Evolutionary conservation across 2,797 vertebrate genomes (phyloP), one percentile per base, ranked within the genome.

Genomic region (Eidolon dupreanum): DNA sequence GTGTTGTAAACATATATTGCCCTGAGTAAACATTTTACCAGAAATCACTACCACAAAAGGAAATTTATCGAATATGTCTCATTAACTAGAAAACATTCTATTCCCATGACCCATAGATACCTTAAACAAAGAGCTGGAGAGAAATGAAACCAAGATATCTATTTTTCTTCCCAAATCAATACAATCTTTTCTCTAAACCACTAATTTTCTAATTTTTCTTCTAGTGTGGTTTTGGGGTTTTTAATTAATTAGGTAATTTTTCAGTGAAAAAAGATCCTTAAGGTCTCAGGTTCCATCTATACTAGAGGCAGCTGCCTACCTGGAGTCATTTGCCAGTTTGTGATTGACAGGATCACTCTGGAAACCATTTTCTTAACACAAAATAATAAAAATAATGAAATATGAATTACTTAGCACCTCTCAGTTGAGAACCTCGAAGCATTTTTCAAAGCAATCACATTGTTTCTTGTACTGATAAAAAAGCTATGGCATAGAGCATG

Each of bases 201-300:
- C 70, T 74, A 31, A 59, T 90, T 96, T 86, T 95, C 70, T 90
- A 94, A 63, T 84, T 94, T 94, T 94, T 92, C 70, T 96, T 82
- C 5, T 49, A 92, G 22, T 97, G 88, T 81, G 71, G 87, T 61
- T 97, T 96, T 53, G 75, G 51, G 65, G n/a, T 36, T 96, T 96
- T 96, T 89, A 94, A 97, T 88, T 96, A 95, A 90, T 93, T 96
- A 93, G 81, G 53, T 90, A 41, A 85, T 70, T 93, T 97, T 84
- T 83, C 78, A 90, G 79, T 66, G 68, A 86, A 96, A 96, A 92
- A 94, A 84, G 53, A 73, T 89, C 19, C 24, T 59, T 57, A 82
- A 85, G n/a, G 38, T 22, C 24, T 79, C n/a, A 70, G 43, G 3
- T 90, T 96, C 73, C 28, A 91, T 31, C 33, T 49, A 19, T 51